Evolutionary conservation across 2,888 invertebrate genomes (phyloP).

Genomic region (Heliconius hortense): DNA sequence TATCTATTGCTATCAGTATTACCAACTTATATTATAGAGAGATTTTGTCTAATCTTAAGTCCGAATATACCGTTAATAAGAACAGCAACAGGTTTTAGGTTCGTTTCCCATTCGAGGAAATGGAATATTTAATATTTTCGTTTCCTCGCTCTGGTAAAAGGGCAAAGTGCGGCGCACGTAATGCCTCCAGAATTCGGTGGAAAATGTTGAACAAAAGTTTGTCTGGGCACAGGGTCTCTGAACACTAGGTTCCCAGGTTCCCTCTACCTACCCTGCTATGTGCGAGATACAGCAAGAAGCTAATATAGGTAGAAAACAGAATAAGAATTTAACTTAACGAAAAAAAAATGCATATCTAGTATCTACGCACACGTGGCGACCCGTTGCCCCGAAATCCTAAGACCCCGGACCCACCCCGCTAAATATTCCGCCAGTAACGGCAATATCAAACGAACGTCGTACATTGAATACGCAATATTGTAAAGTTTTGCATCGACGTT

Average conservation of each 20-base stretch:
- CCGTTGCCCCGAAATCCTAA: slow-evolving; percentile 4
- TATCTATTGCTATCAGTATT: too few relatives aligned
- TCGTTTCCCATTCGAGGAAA: too few relatives aligned
- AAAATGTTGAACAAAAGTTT: too few relatives aligned
- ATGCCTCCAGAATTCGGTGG: background rate
- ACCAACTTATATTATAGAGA: too few relatives aligned
- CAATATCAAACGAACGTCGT: slow-evolving; percentile 3
- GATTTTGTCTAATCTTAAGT: too few relatives aligned
- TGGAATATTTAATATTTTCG: too few relatives aligned
- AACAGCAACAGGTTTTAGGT: too few relatives aligned
- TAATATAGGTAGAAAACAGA: background rate
- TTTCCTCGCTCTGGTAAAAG: too few relatives aligned
- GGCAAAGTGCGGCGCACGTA: background rate
- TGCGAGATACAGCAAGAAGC: too few relatives aligned
- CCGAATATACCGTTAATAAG: too few relatives aligned
- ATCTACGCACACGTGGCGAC: slow-evolving; percentile 18
- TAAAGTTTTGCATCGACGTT: background rate
- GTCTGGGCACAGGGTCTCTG: too few relatives aligned
- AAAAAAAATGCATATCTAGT: background rate
- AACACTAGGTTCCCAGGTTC: background rate
- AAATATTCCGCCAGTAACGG: slow-evolving; percentile 20
- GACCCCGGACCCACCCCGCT: background rate
- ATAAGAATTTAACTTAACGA: too few relatives aligned
- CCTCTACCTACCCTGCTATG: background rate
- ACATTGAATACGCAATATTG: slow-evolving; percentile 7